Percentiles rank a stretch among this genome's conserved stretches.
Conservation (phyloP, 2,888 invertebrate genomes). For the Euplagia quadripunctaria region DNA sequence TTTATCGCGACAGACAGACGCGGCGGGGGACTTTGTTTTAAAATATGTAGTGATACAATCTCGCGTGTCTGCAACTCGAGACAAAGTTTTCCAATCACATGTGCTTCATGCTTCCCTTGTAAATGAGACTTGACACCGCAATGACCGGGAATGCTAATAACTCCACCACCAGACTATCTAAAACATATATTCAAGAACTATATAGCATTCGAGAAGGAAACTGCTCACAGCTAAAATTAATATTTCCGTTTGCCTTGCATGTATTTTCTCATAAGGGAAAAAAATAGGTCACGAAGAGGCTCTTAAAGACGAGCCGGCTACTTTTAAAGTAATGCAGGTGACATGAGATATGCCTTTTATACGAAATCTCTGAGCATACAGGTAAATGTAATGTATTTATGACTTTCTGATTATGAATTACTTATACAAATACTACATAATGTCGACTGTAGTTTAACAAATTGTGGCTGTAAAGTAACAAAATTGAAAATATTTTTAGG, state of each 20-base stretch:
- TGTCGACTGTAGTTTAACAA: no score
- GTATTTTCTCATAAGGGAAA: conserved; percentile 5
- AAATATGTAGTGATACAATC: no score
- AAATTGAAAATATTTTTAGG: no score
- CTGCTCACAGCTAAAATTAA: neutral
- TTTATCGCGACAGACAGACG: no score
- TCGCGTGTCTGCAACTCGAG: no score
- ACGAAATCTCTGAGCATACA: neutral
- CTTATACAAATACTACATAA: no score
- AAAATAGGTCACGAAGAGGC: conserved; percentile 42
- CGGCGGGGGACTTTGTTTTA: no score
- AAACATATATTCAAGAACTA: neutral
- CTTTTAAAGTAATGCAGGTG: conserved; percentile 8
- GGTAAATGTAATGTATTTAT: neutral
- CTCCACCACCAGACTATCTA: neutral
- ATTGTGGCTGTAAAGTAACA: no score
- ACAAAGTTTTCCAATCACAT: no score
- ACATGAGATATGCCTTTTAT: conserved; percentile 12
- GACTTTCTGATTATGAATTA: no score
- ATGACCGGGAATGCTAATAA: neutral
- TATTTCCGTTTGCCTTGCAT: conserved; percentile 7
- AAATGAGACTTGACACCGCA: neutral
- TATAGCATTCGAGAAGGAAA: neutral
- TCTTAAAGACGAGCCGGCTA: conserved; percentile 29
- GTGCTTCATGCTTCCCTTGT: no score